Evolutionary conservation across 2,888 invertebrate genomes (phyloP).

Genomic region (Philonicus albiceps): DNA sequence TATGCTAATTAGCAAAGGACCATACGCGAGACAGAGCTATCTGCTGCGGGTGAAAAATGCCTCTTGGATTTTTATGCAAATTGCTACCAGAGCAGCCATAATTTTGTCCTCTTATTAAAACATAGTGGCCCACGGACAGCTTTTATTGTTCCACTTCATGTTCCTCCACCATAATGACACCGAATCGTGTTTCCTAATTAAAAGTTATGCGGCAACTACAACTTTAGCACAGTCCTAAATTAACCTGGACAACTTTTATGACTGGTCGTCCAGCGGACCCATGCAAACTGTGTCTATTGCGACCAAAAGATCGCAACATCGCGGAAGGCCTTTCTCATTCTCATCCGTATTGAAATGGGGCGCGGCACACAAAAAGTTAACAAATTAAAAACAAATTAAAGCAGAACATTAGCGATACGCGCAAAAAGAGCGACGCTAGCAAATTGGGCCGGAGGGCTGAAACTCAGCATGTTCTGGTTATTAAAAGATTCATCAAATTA

Average conservation of each 20-base stretch:
- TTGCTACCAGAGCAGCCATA: neutral
- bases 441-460: neutral
- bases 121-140: slow-evolving; percentile 19
- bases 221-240: slow-evolving; percentile 31
- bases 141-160: slow-evolving; percentile 26
- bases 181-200: slow-evolving; percentile 34
- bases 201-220: slow-evolving; percentile 37
- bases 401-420: neutral
- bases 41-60: neutral
- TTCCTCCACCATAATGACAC: slow-evolving; percentile 14
- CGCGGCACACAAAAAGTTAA: neutral
- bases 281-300: neutral
- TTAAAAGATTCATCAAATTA: slow-evolving; percentile 30
- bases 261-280: neutral
- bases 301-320: neutral
- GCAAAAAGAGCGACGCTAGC: neutral
- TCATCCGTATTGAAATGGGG: slow-evolving; percentile 5
- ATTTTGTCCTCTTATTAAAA: slow-evolving; percentile 30
- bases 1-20: slow-evolving; percentile 25
- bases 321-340: neutral
- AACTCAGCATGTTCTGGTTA: neutral
- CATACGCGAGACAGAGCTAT: neutral
- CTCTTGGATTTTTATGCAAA: slow-evolving; percentile 18
- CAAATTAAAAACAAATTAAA: slow-evolving; percentile 39
- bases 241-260: slow-evolving; percentile 19